Base-by-base conservation (phyloP, 2,888 invertebrate genomes). In the Mesoligia furuncula region DNA sequence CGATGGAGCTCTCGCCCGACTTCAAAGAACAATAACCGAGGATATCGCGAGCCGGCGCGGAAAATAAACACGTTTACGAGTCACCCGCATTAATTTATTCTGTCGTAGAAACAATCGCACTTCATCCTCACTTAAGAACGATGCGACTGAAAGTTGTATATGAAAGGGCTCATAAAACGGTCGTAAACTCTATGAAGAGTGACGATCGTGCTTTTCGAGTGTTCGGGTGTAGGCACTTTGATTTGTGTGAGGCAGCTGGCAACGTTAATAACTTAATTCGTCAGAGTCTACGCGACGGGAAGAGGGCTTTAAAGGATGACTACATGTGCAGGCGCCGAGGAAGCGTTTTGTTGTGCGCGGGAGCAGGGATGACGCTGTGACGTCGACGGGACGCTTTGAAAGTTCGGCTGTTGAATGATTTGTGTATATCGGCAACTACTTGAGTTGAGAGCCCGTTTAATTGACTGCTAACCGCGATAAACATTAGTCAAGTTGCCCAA, bases 231-330 rank as follows among this genome's bases (percentile, higher is more conserved):
- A 93, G 93, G 89, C 93, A 92, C 95, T 96, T 96, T 96, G 96
- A 96, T 96, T 96, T 96, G 96, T 96, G 94, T 93, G 88, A 90
- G 94, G 93, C 96, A 96, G 96, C 96, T 96, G 89, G 90, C 90
- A 94, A 94, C 95, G 95, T 96, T 96, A 96, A 96, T 96, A 96
- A 95, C 96, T 96, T 96, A 96, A 96, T 96, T 96, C 96, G 96
- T 96, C 95, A 96, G 95, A 95, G 95, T 93, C 92, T 93, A 92
- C 91, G 92, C 92, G 90, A 93, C 94, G 95, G 94, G 94, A 95
- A 94, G 95, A 94, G 94, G 93, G 94, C 91, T 95, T 95, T 94
- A 92, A 92, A 94, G 91, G 91, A 92, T 91, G 87, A 88, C 84
- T 91, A 90, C 93, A 94, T 93, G 93, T 94, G 94, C 93, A 92